Evolutionary conservation across 2,113 vertebrate genomes (phyloP), one percentile per base, ranked within the genome.

Genomic region (Ammodytes marinus): DNA sequence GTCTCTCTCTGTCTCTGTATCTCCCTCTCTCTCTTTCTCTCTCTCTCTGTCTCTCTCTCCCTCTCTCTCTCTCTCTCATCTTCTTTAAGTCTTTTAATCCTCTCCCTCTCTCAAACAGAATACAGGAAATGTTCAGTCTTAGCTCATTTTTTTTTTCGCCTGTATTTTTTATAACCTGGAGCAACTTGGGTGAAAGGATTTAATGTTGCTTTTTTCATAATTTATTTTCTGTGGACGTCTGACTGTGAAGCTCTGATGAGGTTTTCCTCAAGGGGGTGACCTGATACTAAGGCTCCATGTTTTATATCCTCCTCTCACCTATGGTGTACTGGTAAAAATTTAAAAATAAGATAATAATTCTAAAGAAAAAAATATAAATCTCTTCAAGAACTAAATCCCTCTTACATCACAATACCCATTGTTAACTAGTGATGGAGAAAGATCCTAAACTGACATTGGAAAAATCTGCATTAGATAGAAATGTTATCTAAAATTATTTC

Each of bases 41-140:
- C 39, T 69, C 66, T 77, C 78, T 73, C 59, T 17, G 74, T 64
- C 77, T 76, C 78, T 39, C 39, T 69, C 66, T 77, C 78, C 70
- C 59, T 17, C 76, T 64, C 77, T 76, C 80, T 39, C 39, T 69
- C 66, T 77, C 78, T 87, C 85, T 91, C 82, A 77, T 88, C 86
- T 71, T 69, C 71, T 71, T 9, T 19, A 69, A 35, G 13, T 50
- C 86, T 89, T 27, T 86, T 92, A 85, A 91, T 91, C 90, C 88
- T 76, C 61, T 63, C 82, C 52, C 69, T 17, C 11, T 74, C 73
- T 27, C 27, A 27, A 7, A 43, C 67, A 59, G 71, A 89, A 80
- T 49, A 77, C 83, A 73, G 54, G 69, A 58, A 17, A 27, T 72
- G 19, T 61, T 73, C 60, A 47, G 69, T 70, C 65, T 17, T 79